A percentile compares a stretch with the other conserved stretches of the same genome.
These are phyloP conservation scores for Nothura maculosa DNA, from an alignment of 2,797 vertebrate genomes.

Conservation along the genomic window DNA sequence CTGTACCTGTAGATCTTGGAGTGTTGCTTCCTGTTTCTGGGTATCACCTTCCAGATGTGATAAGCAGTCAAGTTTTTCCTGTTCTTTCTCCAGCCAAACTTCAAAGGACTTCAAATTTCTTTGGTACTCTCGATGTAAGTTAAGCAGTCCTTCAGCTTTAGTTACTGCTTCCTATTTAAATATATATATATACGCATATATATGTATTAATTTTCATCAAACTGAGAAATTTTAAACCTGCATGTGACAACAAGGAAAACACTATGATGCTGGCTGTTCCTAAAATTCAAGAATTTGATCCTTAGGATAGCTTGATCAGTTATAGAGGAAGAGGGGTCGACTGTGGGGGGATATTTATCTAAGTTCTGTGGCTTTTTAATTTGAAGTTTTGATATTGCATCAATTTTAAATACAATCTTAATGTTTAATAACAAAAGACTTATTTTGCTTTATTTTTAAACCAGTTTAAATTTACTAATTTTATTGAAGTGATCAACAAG, in stretches of 20 bases:
- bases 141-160: conserved; percentile 90
- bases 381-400: not conserved
- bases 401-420: not conserved
- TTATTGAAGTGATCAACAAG: not conserved
- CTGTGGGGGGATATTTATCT: accelerated
- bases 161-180: conserved; percentile 86
- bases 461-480: not conserved
- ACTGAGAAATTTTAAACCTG: not conserved
- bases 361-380: not conserved
- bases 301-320: not conserved
- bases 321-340: not conserved
- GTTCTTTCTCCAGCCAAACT: conserved; percentile 93
- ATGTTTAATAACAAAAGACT: not conserved
- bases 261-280: not conserved
- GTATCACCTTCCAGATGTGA: conserved; percentile 89
- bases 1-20: conserved; percentile 90
- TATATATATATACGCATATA: conserved; percentile 1
- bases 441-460: not conserved
- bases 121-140: conserved; percentile 94
- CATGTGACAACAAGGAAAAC: not conserved
- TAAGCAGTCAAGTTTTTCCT: conserved; percentile 86
- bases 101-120: conserved; percentile 92
- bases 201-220: not conserved
- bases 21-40: conserved; percentile 86
- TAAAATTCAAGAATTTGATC: not conserved